Conservation (phyloP, 2,797 vertebrate species). For the Amniataba percoides region DNA sequence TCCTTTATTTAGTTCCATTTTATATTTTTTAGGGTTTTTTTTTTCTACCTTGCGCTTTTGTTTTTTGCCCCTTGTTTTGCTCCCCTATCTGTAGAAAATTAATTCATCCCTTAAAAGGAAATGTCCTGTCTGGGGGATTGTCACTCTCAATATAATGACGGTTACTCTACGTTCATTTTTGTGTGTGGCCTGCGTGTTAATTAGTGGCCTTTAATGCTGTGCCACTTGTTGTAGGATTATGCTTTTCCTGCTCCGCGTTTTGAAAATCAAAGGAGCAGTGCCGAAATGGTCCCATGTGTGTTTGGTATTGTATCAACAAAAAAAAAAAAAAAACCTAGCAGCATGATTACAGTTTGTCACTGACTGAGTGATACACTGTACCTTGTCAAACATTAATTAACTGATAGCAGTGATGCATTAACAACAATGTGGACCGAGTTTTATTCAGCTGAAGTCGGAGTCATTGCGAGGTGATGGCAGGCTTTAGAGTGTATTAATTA, state of each 20-base stretch:
- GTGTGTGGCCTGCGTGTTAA: conserved; percentile 75
- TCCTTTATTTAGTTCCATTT: neutral
- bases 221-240: conserved; percentile 82
- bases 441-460: conserved; percentile 47
- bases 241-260: conserved; percentile 62
- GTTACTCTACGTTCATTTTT: conserved; percentile 50
- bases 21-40: too few species aligned
- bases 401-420: conserved; percentile 77
- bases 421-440: conserved; percentile 52
- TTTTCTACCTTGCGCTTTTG: neutral
- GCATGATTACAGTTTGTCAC: conserved; percentile 79
- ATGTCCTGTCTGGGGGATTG: conserved; percentile 57
- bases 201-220: conserved; percentile 78
- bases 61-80: conserved; percentile 20
- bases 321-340: conserved; percentile 75
- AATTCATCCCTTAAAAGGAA: conserved; percentile 50
- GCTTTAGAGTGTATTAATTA: conserved; percentile 71
- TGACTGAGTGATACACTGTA: conserved; percentile 79
- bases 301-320: conserved; percentile 80
- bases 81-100: conserved; percentile 26
- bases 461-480: conserved; percentile 64
- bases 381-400: conserved; percentile 85
- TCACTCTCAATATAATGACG: conserved; percentile 64
- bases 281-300: conserved; percentile 77
- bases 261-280: conserved; percentile 77